Conservation (phyloP, 2,797 vertebrate genomes). For the Merluccius polli region DNA sequence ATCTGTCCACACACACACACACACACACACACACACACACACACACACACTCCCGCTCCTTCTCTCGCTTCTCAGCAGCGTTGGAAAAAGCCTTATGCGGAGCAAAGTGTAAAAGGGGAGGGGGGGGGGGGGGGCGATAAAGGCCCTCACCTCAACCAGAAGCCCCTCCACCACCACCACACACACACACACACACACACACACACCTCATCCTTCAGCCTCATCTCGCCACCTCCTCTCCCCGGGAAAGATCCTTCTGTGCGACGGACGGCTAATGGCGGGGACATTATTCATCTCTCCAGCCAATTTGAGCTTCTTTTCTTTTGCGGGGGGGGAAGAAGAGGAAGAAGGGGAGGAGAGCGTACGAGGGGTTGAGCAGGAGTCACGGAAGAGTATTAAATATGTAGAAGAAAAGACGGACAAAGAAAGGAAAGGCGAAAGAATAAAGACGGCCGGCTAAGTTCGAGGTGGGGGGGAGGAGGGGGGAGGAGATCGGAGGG, state of each 20-base stretch:
- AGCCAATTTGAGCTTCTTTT: constrained; percentile 78
- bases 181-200: constrained; percentile 54
- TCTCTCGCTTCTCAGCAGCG: constrained; percentile 14
- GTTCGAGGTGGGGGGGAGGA: constrained; percentile 50
- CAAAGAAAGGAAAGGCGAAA: neutral
- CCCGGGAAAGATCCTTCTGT: constrained; percentile 63
- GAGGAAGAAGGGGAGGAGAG: constrained; percentile 69
- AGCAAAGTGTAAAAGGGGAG: constrained; percentile 42
- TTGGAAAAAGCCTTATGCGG: constrained; percentile 10
- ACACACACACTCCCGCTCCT: neutral
- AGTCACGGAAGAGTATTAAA: constrained; percentile 43
- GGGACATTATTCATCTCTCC: constrained; percentile 87
- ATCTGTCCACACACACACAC: too few relatives aligned
- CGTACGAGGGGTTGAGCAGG: constrained; percentile 58
- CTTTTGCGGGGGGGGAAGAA: constrained; percentile 59
- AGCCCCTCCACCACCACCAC: constrained; percentile 54
- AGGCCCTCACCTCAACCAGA: constrained; percentile 8
- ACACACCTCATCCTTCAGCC: constrained; percentile 42
- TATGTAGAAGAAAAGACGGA: constrained; percentile 16
- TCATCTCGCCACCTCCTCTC: neutral
- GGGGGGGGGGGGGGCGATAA: constrained; percentile 6
- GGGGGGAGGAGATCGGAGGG: constrained; percentile 39
- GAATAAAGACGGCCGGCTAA: constrained; percentile 53
- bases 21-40: neutral
- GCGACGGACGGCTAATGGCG: constrained; percentile 74